Conservation (phyloP, 35 echinoderm and acorn worm species). For the Lytechinus variegatus region DNA sequence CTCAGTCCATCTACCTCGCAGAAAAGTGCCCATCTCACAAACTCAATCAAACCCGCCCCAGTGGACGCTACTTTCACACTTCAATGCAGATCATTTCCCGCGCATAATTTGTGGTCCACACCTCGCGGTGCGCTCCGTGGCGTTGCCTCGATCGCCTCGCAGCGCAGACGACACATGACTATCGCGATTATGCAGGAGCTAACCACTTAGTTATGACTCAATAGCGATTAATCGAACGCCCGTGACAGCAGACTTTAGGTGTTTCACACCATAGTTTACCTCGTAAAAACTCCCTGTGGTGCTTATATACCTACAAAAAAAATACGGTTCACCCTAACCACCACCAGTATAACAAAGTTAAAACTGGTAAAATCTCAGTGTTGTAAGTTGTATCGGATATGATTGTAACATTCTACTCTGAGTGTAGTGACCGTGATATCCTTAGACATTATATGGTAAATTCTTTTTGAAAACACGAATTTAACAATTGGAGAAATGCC, state of each 20-base stretch:
- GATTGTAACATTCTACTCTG: no score
- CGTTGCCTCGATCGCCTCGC: not conserved
- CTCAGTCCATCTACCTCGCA: not conserved
- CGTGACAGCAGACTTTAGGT: not conserved
- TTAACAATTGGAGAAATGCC: no score
- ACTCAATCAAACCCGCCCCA: conserved; percentile 16
- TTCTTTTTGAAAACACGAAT: no score
- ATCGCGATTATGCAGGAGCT: not conserved
- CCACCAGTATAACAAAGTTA: no score
- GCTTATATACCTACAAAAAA: not conserved
- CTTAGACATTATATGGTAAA: no score
- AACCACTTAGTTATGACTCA: not conserved
- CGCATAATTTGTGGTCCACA: conserved; percentile 9
- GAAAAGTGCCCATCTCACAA: not conserved
- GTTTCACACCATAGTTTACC: not conserved
- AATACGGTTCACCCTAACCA: no score
- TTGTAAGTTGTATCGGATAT: no score
- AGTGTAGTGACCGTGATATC: no score
- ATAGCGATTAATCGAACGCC: not conserved
- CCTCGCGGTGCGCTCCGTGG: not conserved
- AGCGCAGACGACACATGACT: conserved; percentile 7
- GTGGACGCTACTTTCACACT: conserved; percentile 1
- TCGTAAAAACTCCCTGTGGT: not conserved
- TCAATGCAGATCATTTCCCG: not conserved
- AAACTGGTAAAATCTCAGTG: no score